These are phyloP conservation scores for Lepidotrigona ventralis DNA, from an alignment of 1,140 invertebrate species.

Conservation along the genomic window DNA sequence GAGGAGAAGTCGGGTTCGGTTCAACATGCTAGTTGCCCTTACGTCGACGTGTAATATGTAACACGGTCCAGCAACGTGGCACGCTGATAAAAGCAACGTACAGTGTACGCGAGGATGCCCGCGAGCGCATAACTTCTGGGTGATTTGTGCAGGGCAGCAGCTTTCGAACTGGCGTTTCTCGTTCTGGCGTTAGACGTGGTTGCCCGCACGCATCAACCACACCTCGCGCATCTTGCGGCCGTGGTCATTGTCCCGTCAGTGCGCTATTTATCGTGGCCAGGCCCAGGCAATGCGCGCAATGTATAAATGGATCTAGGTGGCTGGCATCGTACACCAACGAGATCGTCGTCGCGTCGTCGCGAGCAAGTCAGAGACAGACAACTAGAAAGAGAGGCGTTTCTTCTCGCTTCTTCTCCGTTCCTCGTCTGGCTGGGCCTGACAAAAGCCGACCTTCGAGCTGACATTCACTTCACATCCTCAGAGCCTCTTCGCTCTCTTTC, in stretches of 20 bases:
- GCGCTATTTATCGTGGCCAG: constrained; percentile 66
- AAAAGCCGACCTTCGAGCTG: constrained; percentile 80
- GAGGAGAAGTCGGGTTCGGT: no score
- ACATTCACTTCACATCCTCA: constrained; percentile 75
- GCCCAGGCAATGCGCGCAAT: constrained; percentile 60
- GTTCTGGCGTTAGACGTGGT: constrained; percentile 15
- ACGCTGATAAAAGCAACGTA: no score
- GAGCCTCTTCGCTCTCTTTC: constrained; percentile 30
- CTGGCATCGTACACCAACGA: constrained; percentile 32
- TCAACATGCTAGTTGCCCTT: not conserved
- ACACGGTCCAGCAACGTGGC: not conserved
- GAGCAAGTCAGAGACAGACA: constrained; percentile 9
- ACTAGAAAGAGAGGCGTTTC: not conserved
- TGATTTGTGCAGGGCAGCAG: constrained; percentile 12
- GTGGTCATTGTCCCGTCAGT: constrained; percentile 73
- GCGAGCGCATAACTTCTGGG: not conserved
- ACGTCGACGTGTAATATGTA: not conserved
- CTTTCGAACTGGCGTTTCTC: constrained; percentile 14
- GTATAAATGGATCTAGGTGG: constrained; percentile 69
- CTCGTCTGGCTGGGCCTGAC: constrained; percentile 67
- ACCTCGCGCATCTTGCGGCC: constrained; percentile 18
- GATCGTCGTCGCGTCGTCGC: constrained; percentile 17
- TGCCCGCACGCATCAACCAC: constrained; percentile 34
- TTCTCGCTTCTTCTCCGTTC: not conserved
- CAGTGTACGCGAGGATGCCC: constrained; percentile 2